Percentiles rank a stretch among this genome's conserved stretches.
These are phyloP conservation scores for Tichodroma muraria DNA, from an alignment of 2,113 vertebrate genomes.

Conservation along the genomic window DNA sequence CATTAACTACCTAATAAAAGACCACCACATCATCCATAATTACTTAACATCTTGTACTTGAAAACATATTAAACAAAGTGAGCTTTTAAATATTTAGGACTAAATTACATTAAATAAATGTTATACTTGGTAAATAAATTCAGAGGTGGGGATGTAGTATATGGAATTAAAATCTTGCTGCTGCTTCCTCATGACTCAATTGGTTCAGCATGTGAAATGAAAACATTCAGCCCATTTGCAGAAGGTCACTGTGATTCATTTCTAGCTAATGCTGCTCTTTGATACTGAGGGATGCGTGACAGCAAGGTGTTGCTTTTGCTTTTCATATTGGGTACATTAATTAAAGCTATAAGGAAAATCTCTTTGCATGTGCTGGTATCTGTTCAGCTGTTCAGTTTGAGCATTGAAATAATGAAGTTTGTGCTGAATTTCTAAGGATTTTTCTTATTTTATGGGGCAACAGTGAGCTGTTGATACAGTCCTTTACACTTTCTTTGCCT, in stretches of 20 bases:
- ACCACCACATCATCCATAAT: conserved; percentile 71
- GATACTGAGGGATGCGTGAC: not conserved
- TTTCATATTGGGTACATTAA: not conserved
- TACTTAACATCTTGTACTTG: conserved; percentile 70
- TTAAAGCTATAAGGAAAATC: not conserved
- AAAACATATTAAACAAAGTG: conserved; percentile 74
- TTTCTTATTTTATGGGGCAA: not conserved
- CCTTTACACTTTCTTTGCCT: not conserved
- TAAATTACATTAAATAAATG: conserved; percentile 72
- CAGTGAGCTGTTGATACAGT: not conserved
- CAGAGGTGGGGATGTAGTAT: conserved; percentile 55
- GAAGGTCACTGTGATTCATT: not conserved
- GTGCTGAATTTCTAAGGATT: not conserved
- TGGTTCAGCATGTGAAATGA: not conserved
- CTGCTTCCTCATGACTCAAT: conserved; percentile 20
- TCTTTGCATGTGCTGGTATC: not conserved
- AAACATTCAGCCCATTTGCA: conserved; percentile 37
- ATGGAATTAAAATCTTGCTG: conserved; percentile 62
- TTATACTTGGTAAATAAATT: conserved; percentile 70
- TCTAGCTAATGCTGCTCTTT: not conserved
- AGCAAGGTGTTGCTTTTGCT: not conserved
- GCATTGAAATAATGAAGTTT: not conserved
- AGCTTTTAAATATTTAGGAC: conserved; percentile 72
- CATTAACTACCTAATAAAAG: conserved; percentile 72
- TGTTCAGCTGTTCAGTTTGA: not conserved